Base-by-base conservation (phyloP, 2,113 vertebrate species). In the Grallaria varia region DNA sequence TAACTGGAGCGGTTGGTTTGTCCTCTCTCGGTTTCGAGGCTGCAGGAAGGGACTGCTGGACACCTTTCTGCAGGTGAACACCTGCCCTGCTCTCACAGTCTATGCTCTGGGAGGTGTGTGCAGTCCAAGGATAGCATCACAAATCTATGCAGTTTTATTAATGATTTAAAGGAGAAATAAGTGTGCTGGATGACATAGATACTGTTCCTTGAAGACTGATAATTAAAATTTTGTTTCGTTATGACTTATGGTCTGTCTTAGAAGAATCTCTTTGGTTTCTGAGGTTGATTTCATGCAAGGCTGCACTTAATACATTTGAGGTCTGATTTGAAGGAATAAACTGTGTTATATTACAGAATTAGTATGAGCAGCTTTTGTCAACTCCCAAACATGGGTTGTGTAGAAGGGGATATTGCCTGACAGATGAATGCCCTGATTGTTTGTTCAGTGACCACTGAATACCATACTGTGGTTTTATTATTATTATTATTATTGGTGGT, bases 211-310 rank as follows among this genome's bases (percentile, higher is more conserved):
- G 78, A 76, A 76, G 79, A 37, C 53, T 91, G 71, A 33, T 79
- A 67, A 37, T 78, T 82, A 69, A 35, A 66, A 23, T 87, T 89
- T 17, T 1, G 11, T 93, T 95, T 89, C n/a, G 31, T 58, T 89
- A 28, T 49, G 44, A 55, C 37, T 93, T 62, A 63, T 91, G 84
- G 49, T 85, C 66, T 92, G 74, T 52, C 77, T 79, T 8, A 64
- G 40, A 87, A 45, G 45, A 73, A 35, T 19, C n/a, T 82, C 25
- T 79, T 79, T 87, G 45, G 20, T 79, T 93, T 94, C 89, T 90
- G 66, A 89, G 58, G 31, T 45, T 76, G 67, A 73, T 85, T 93
- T 55, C 47, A 39, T 50, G 71, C 63, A 62, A 69, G 55, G 62
- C 30, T 95, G 93, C 67, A 85, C 72, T 92, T 62, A 52, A 90